These are phyloP conservation scores for Perca schrenkii DNA, from an alignment of 2,113 vertebrate genomes.

Conservation along the genomic window DNA sequence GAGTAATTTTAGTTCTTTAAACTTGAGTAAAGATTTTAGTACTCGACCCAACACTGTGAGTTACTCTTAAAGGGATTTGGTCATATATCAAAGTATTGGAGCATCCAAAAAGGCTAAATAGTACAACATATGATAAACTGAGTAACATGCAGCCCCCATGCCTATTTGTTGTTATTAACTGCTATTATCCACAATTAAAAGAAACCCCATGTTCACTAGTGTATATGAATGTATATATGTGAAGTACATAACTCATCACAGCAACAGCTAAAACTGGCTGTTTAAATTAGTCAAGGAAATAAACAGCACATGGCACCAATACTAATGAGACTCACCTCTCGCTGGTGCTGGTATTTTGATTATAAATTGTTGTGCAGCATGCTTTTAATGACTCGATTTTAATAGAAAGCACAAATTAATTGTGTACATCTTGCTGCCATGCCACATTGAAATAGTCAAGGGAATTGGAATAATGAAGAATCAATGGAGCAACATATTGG, in stretches of 20 bases:
- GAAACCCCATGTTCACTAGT: background rate
- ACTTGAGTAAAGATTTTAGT: too few relatives aligned
- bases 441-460: conserved; percentile 61
- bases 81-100: background rate
- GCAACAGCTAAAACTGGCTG: conserved; percentile 23
- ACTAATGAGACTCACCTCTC: conserved; percentile 77
- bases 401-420: conserved; percentile 81
- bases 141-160: background rate
- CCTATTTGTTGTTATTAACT: background rate
- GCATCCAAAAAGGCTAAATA: background rate
- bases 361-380: conserved; percentile 76
- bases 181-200: conserved; percentile 22
- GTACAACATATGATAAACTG: background rate
- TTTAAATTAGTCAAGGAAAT: conserved; percentile 73
- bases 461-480: conserved; percentile 83
- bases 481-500: conserved; percentile 84
- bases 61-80: background rate
- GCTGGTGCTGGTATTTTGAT: conserved; percentile 76
- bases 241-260: conserved; percentile 64
- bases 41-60: background rate
- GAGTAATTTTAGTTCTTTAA: too few relatives aligned
- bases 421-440: conserved; percentile 63
- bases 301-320: conserved; percentile 64
- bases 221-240: conserved; percentile 25
- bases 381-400: conserved; percentile 83